Conservation (phyloP, 1,140 invertebrate species). For the Tetragonula clypearis region DNA sequence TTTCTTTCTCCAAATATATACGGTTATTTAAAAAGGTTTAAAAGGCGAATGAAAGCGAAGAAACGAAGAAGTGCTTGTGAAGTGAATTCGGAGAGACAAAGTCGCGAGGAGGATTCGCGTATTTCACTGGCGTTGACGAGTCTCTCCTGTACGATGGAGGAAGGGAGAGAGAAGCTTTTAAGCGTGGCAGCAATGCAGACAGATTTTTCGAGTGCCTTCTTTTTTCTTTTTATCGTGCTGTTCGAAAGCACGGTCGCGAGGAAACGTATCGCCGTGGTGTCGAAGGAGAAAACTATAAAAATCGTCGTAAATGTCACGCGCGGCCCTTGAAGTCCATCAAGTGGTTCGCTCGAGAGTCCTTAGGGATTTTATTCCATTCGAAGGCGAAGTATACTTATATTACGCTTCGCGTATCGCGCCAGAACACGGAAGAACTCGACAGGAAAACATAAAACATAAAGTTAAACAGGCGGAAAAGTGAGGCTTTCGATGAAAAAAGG, state of each 20-base stretch:
- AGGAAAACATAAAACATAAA: background rate
- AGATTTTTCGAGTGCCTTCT: constrained; percentile 25
- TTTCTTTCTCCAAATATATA: background rate
- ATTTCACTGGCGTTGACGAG: constrained; percentile 55
- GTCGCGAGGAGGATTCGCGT: constrained; percentile 37
- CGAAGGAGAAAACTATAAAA: constrained; percentile 55
- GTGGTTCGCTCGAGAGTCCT: background rate
- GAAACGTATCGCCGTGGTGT: constrained; percentile 26
- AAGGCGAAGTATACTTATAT: background rate
- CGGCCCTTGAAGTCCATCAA: background rate
- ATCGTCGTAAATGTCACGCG: constrained; percentile 57
- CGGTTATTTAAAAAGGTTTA: background rate
- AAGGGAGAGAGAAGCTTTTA: constrained; percentile 42
- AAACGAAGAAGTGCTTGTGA: background rate
- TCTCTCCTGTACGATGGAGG: background rate
- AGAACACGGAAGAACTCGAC: background rate
- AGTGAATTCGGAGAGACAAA: constrained; percentile 1
- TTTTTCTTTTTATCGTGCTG: constrained; percentile 23
- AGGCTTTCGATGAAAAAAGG: no score
- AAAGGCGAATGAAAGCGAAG: background rate
- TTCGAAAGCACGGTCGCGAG: background rate
- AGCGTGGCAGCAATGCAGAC: background rate
- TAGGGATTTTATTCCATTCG: constrained; percentile 17
- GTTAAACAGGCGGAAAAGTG: no score
- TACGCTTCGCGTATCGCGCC: background rate